These are phyloP conservation scores for Neodontobutis hainanensis DNA, from an alignment of 2,113 vertebrate genomes.

Conservation along the genomic window DNA sequence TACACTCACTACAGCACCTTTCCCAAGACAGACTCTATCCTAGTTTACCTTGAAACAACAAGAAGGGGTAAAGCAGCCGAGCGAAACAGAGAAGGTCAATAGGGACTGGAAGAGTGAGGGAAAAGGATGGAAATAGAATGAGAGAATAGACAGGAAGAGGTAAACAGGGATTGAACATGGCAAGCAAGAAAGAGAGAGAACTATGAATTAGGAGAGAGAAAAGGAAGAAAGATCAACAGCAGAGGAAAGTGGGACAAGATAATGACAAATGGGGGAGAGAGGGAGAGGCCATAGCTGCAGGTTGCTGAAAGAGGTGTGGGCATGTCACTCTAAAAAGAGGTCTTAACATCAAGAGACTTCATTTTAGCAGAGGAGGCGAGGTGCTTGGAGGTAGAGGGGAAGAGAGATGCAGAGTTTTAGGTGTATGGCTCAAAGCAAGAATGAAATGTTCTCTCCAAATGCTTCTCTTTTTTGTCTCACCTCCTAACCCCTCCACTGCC, in stretches of 20 bases:
- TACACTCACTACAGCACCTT: constrained; percentile 15
- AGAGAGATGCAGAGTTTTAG: constrained; percentile 10
- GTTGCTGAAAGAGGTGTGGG: constrained; percentile 23
- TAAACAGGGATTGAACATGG: not conserved
- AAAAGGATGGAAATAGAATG: constrained; percentile 42
- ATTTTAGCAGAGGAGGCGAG: constrained; percentile 19
- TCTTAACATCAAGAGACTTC: constrained; percentile 33
- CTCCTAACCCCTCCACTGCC: constrained; percentile 7
- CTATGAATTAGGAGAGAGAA: not conserved
- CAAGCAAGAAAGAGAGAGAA: constrained; percentile 10
- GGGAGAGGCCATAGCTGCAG: constrained; percentile 3
- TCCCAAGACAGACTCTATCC: constrained; percentile 48
- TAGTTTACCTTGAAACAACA: constrained; percentile 60
- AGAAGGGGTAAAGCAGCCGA: constrained; percentile 42
- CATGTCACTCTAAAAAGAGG: constrained; percentile 31
- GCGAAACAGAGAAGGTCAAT: constrained; percentile 51
- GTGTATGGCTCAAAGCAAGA: constrained; percentile 41
- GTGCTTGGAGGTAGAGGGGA: constrained; percentile 13
- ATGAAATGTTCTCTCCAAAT: constrained; percentile 28
- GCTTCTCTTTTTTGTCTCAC: constrained; percentile 27
- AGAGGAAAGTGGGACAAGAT: constrained; percentile 13
- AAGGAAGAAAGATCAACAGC: constrained; percentile 20
- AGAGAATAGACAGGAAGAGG: constrained; percentile 15
- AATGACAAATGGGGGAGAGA: constrained; percentile 25
- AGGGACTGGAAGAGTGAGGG: constrained; percentile 42